phyloP scores from a whole-genome alignment of 2,888 invertebrate genomes.

The Patella pellucida region DNA sequence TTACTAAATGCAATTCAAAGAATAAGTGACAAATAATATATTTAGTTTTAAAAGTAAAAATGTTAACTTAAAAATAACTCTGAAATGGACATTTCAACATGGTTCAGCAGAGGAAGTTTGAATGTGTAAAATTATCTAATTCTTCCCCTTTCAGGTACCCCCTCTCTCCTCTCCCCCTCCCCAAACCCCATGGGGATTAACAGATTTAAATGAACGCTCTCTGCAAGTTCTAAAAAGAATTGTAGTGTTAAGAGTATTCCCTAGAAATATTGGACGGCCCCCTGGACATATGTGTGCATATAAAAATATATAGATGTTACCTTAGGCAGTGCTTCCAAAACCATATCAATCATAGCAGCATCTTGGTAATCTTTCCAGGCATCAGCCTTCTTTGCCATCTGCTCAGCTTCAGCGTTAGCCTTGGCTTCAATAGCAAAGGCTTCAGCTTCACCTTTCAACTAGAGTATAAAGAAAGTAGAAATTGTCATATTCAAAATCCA shows the following conservation, averaged over 20 bases:
- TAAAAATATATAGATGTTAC: slow-evolving; percentile 72
- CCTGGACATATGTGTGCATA: not conserved
- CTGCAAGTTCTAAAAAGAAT: not conserved
- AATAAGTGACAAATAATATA: too few species aligned
- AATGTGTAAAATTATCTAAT: too few species aligned
- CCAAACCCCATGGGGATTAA: too few species aligned
- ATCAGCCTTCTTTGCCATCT: slow-evolving; percentile 96
- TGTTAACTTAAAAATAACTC: too few species aligned
- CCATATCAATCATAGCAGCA: slow-evolving; percentile 82
- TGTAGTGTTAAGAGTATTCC: not conserved
- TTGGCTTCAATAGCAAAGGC: slow-evolving; percentile 94
- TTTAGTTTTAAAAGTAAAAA: too few species aligned
- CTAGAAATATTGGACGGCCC: not conserved
- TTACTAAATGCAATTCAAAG: too few species aligned
- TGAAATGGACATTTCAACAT: too few species aligned
- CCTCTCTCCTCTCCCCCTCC: too few species aligned
- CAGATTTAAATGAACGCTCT: too few species aligned
- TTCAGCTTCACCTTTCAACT: slow-evolving; percentile 81
- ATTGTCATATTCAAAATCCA: too few species aligned
- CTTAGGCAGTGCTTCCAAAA: slow-evolving; percentile 94
- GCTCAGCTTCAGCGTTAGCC: slow-evolving; percentile 95
- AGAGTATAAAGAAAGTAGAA: not conserved
- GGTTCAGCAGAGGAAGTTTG: too few species aligned
- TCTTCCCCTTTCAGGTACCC: too few species aligned
- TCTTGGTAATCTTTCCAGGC: slow-evolving; percentile 96